A percentile compares a stretch with the other conserved stretches of the same genome.
phyloP scores from a whole-genome alignment of 2,888 invertebrate genomes.

The Pseudeuparius sepicola region DNA sequence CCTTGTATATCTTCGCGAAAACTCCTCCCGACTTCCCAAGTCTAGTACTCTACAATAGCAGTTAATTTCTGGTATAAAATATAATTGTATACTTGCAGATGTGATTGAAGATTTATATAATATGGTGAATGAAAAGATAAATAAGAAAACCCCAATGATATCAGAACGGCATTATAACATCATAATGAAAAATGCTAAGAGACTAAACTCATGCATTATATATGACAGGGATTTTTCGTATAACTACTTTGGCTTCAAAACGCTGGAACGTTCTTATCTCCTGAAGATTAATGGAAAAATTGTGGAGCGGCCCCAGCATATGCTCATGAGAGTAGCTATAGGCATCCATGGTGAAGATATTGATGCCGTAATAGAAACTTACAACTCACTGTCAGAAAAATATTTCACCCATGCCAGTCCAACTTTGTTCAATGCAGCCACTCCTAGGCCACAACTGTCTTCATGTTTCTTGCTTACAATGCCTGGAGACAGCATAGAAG shows the following conservation, averaged over 20 bases:
- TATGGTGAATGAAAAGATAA: conserved; percentile 63
- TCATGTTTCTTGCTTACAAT: conserved; percentile 94
- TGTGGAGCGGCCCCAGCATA: conserved; percentile 94
- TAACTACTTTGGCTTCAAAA: conserved; percentile 99
- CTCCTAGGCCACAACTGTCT: conserved; percentile 82
- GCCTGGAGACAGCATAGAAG: conserved; percentile 90
- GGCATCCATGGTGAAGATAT: conserved; percentile 92
- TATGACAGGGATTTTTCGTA: conserved; percentile 95
- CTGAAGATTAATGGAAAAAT: conserved; percentile 86
- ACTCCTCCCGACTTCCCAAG: too few species aligned
- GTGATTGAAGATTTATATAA: conserved; percentile 81
- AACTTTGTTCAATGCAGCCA: conserved; percentile 92
- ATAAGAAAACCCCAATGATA: conserved; percentile 71
- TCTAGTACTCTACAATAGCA: too few species aligned
- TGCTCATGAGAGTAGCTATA: conserved; percentile 95
- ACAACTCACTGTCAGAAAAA: conserved; percentile 86
- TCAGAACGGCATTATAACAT: conserved; percentile 73
- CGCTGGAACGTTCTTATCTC: conserved; percentile 89
- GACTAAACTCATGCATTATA: conserved; percentile 88
- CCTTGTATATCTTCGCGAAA: too few species aligned
- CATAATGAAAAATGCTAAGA: conserved; percentile 77
- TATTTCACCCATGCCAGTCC: conserved; percentile 98
- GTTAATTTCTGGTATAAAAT: background rate
- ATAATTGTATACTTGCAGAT: conserved; percentile 50
- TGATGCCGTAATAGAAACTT: conserved; percentile 87